Evolutionary conservation across 2,888 invertebrate genomes (phyloP).

Genomic region (Clepsis dumicolana): DNA sequence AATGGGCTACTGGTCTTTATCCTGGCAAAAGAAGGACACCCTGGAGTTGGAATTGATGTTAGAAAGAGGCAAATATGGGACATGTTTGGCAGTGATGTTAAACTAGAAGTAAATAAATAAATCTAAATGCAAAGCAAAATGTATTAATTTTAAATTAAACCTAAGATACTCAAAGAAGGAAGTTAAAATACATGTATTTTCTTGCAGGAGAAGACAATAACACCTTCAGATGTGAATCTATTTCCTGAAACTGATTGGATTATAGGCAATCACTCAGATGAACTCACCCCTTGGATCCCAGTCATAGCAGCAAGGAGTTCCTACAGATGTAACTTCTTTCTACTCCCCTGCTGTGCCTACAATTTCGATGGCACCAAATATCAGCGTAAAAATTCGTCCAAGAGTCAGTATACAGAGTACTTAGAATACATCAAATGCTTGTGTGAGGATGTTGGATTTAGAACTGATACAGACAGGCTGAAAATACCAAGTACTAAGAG

Average conservation of each 20-base stretch:
- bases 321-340: slow-evolving; percentile 91
- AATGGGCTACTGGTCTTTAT: slow-evolving; percentile 97
- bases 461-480: slow-evolving; percentile 91
- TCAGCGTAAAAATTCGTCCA: slow-evolving; percentile 88
- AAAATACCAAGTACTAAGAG: slow-evolving; percentile 99
- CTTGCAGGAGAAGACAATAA: slow-evolving; percentile 88
- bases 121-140: neutral
- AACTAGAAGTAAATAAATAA: slow-evolving; percentile 85
- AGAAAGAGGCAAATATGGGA: slow-evolving; percentile 96
- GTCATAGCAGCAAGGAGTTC: slow-evolving; percentile 94
- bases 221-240: slow-evolving; percentile 88
- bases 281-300: slow-evolving; percentile 99
- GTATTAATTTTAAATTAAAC: neutral
- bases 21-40: slow-evolving; percentile 93
- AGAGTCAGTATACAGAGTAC: slow-evolving; percentile 93
- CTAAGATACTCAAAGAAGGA: neutral
- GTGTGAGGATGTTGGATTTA: slow-evolving; percentile 90
- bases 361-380: slow-evolving; percentile 96
- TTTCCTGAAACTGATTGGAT: slow-evolving; percentile 95
- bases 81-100: slow-evolving; percentile 88
- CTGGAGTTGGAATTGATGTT: slow-evolving; percentile 94
- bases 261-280: slow-evolving; percentile 99
- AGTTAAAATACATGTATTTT: neutral
- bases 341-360: slow-evolving; percentile 97
- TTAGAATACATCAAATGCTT: slow-evolving; percentile 88